phyloP scores from a whole-genome alignment of 2,888 invertebrate genomes.

The Nasonovia ribisnigri region DNA sequence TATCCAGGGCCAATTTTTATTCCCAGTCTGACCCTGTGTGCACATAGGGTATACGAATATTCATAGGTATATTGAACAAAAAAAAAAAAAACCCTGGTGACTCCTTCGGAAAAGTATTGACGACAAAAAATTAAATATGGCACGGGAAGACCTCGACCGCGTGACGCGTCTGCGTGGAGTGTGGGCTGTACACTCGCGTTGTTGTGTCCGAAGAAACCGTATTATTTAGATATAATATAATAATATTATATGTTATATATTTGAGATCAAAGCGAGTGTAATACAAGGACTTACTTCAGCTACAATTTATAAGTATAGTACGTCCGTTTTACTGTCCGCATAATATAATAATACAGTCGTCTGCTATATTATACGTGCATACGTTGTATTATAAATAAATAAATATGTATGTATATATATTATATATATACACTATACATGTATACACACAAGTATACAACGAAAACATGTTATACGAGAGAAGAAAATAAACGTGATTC shows the following conservation, averaged over 20 bases:
- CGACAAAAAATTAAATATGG: not conserved
- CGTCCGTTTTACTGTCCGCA: not conserved
- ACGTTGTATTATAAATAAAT: not conserved
- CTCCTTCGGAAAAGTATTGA: not conserved
- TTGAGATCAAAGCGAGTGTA: not conserved
- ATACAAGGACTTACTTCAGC: conserved; percentile 5
- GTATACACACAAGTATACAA: not conserved
- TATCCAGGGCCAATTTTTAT: no score
- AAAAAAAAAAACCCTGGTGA: not conserved
- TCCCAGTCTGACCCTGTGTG: no score
- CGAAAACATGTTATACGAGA: not conserved
- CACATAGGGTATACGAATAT: not conserved
- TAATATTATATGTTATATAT: not conserved
- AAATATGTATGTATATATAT: no score
- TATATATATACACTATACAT: not conserved
- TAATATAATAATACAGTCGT: conserved; percentile 41
- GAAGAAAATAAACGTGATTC: conserved; percentile 52
- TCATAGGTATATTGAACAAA: not conserved
- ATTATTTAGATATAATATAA: not conserved
- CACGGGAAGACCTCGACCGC: not conserved
- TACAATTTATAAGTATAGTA: not conserved
- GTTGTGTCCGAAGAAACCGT: not conserved
- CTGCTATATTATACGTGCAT: not conserved
- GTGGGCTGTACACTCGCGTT: not conserved
- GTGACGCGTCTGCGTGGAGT: not conserved